Evolutionary conservation across 2,888 invertebrate genomes (phyloP).

Genomic region (Anagyrus pseudococci): DNA sequence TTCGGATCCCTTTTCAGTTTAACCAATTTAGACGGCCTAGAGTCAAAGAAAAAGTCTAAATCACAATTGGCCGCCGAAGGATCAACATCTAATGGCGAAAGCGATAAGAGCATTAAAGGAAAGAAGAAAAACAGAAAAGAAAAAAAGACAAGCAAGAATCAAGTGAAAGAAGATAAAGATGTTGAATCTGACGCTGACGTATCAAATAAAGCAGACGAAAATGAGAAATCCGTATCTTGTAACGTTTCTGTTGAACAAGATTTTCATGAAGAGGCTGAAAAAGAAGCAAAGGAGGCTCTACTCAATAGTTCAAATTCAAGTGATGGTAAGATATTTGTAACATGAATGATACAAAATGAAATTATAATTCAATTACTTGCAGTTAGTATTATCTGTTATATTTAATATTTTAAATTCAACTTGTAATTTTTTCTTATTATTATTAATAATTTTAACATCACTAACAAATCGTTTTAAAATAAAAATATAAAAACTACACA

Average conservation of each 20-base stretch:
- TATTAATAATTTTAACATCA: too few relatives aligned
- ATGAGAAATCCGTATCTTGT: slow-evolving; percentile 15
- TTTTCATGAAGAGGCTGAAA: slow-evolving; percentile 33
- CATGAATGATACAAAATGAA: too few relatives aligned
- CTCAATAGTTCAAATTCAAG: slow-evolving; percentile 37
- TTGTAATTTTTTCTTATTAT: too few relatives aligned
- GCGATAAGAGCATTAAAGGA: slow-evolving; percentile 32
- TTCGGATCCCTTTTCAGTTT: slow-evolving; percentile 31
- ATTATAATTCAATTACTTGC: too few relatives aligned
- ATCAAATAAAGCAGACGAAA: neutral
- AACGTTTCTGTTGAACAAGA: slow-evolving; percentile 18
- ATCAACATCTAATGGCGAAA: slow-evolving; percentile 2
- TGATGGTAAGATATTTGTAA: slow-evolving; percentile 28
- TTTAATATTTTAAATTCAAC: too few relatives aligned
- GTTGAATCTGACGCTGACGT: slow-evolving; percentile 34
- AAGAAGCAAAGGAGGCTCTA: slow-evolving; percentile 41
- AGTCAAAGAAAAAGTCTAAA: slow-evolving; percentile 35
- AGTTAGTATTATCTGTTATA: too few relatives aligned
- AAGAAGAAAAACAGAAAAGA: slow-evolving; percentile 39
- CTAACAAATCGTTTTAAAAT: too few relatives aligned
- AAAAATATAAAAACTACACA: too few relatives aligned
- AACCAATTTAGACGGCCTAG: slow-evolving; percentile 44
- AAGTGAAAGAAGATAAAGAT: slow-evolving; percentile 47
- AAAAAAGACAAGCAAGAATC: slow-evolving; percentile 41
- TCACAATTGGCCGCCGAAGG: slow-evolving; percentile 8